A percentile compares a stretch with the other conserved stretches of the same genome.
Conservation (phyloP, 2,888 invertebrate genomes). For the Helleia helle region DNA sequence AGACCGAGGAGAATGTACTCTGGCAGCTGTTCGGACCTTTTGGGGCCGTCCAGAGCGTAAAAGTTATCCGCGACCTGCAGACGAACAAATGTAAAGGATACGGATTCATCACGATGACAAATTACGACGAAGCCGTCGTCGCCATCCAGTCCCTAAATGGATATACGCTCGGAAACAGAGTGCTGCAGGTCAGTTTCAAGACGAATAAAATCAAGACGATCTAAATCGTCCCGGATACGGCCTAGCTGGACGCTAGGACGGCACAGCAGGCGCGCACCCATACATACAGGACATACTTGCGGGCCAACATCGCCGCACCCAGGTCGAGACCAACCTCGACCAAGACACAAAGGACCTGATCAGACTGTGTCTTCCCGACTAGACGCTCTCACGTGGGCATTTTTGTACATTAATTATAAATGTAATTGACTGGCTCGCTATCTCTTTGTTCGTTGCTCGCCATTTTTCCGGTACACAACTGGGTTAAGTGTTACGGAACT, state of each 20-base stretch:
- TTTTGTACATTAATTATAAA: slow-evolving; percentile 48
- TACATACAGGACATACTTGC: slow-evolving; percentile 38
- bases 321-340: slow-evolving; percentile 7
- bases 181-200: slow-evolving; percentile 95
- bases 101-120: slow-evolving; percentile 96
- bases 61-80: slow-evolving; percentile 92
- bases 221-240: slow-evolving; percentile 65
- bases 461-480: slow-evolving; percentile 37
- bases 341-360: slow-evolving; percentile 26
- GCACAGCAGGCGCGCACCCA: slow-evolving; percentile 71
- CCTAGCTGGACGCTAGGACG: slow-evolving; percentile 67
- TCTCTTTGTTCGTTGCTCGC: slow-evolving; percentile 49
- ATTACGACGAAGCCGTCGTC: slow-evolving; percentile 93
- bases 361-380: slow-evolving; percentile 39
- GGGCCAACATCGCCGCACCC: slow-evolving; percentile 21
- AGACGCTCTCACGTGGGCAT: slow-evolving; percentile 32
- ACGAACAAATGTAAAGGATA: slow-evolving; percentile 97
- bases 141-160: slow-evolving; percentile 95
- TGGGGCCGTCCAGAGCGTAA: slow-evolving; percentile 93
- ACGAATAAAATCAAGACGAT: slow-evolving; percentile 85
- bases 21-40: slow-evolving; percentile 98
- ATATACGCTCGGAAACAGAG: slow-evolving; percentile 91
- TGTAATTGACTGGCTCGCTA: slow-evolving; percentile 43
- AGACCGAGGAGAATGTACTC: slow-evolving; percentile 95
- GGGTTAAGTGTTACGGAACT: slow-evolving; percentile 63